Evolutionary conservation across 30 jellyfish, hydroid and myxozoan species (phyloP).

Genomic region (Rhopilema esculentum): DNA sequence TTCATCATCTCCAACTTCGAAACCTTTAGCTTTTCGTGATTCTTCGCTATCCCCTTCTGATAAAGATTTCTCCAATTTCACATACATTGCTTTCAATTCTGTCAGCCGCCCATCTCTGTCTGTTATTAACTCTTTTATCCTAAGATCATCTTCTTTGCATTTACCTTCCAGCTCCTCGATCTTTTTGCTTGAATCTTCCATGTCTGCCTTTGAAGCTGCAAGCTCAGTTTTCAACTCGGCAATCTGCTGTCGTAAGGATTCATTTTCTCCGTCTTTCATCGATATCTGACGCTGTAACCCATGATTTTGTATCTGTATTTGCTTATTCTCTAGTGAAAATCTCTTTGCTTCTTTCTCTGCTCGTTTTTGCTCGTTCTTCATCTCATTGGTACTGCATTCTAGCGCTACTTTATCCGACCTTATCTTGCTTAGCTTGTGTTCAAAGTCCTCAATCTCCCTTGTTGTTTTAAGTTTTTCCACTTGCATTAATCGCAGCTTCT

Average conservation of each 20-base stretch:
- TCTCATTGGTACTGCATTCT: conserved; percentile 26
- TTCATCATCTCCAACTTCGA: conserved; percentile 34
- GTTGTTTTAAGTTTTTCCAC: conserved; percentile 60
- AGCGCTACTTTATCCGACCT: conserved; percentile 31
- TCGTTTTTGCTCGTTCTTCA: conserved; percentile 26
- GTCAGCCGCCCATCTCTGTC: conserved; percentile 31
- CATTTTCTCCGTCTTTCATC: conserved; percentile 57
- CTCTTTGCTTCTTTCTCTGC: conserved; percentile 43
- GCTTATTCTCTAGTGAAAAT: conserved; percentile 45
- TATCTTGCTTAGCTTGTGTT: conserved; percentile 19
- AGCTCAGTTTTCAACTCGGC: conserved; percentile 38
- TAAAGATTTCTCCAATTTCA: conserved; percentile 26
- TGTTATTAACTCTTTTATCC: conserved; percentile 1
- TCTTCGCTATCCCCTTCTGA: conserved; percentile 11
- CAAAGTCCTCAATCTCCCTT: conserved; percentile 36
- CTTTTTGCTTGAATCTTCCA: conserved; percentile 13
- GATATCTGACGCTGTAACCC: conserved; percentile 55
- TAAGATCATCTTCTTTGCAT: conserved; percentile 1
- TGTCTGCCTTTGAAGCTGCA: conserved; percentile 44
- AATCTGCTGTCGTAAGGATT: conserved; percentile 54
- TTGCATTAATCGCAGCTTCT: conserved; percentile 52
- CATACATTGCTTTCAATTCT: conserved; percentile 25
- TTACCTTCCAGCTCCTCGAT: conserved; percentile 42
- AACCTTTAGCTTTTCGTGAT: conserved; percentile 31
- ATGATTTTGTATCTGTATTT: conserved; percentile 33